Evolutionary conservation across 2,888 invertebrate species (phyloP).

Genomic region (Patella depressa): DNA sequence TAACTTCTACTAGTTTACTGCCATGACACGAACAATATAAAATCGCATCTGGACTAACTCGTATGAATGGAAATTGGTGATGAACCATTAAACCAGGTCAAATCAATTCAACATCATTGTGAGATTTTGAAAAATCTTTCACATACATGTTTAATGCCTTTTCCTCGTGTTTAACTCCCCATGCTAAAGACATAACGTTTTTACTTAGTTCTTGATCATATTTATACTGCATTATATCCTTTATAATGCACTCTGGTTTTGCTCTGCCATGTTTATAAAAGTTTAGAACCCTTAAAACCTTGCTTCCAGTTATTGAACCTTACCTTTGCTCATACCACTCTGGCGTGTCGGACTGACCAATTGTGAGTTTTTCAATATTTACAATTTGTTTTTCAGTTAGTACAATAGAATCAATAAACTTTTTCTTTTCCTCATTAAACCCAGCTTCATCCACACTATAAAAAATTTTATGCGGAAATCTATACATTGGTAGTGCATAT

Average conservation of each 20-base stretch:
- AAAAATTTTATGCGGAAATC: no score
- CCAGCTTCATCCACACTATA: no score
- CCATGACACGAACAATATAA: constrained; percentile 25
- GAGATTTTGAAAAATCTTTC: neutral
- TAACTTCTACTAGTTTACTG: constrained; percentile 22
- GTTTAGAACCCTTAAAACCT: neutral
- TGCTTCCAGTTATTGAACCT: constrained; percentile 21
- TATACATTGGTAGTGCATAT: constrained; percentile 17
- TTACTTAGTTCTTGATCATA: neutral
- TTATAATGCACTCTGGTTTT: no score
- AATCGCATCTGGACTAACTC: constrained; percentile 30
- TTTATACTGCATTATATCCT: no score
- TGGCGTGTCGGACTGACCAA: constrained; percentile 20
- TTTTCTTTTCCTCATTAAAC: constrained; percentile 9
- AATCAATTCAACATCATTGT: neutral
- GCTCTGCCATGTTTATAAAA: neutral
- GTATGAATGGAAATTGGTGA: constrained; percentile 13
- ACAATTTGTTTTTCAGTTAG: no score
- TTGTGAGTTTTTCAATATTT: constrained; percentile 20
- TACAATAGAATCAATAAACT: no score
- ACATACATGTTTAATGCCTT: constrained; percentile 13
- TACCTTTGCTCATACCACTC: constrained; percentile 13
- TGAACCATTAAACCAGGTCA: constrained; percentile 15
- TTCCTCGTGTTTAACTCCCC: constrained; percentile 21
- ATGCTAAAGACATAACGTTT: no score